phyloP scores from a whole-genome alignment of 1,140 invertebrate species.

The Triops longicaudatus region DNA sequence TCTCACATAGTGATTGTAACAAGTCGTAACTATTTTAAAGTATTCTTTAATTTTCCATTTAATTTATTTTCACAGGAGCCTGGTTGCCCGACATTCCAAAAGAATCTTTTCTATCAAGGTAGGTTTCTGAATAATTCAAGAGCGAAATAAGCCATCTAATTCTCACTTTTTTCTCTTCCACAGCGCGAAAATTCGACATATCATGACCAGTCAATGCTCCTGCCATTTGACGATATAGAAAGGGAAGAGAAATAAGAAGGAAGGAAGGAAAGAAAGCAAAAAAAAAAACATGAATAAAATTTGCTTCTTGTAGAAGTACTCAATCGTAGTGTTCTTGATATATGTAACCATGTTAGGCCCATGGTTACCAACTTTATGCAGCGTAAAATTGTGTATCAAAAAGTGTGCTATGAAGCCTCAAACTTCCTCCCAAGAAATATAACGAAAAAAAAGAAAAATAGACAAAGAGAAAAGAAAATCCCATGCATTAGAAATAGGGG shows the following conservation, averaged over 20 bases:
- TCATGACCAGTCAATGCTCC: not conserved
- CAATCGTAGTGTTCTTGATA: not conserved
- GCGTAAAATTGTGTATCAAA: not conserved
- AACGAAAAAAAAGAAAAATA: too few relatives aligned
- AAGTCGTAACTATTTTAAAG: too few relatives aligned
- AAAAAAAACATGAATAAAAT: not conserved
- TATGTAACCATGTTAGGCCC: not conserved
- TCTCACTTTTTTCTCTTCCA: not conserved
- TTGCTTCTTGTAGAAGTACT: slow-evolving; percentile 8
- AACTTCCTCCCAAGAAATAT: not conserved
- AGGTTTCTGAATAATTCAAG: too few relatives aligned
- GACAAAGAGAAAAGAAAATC: too few relatives aligned
- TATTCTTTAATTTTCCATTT: too few relatives aligned
- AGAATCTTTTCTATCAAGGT: too few relatives aligned
- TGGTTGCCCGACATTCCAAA: too few relatives aligned
- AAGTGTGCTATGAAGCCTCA: not conserved
- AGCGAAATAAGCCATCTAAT: not conserved
- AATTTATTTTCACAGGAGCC: too few relatives aligned
- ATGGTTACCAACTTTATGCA: not conserved
- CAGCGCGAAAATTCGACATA: not conserved
- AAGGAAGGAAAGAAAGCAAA: too few relatives aligned
- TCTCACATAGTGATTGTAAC: too few relatives aligned
- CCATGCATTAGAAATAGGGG: not conserved
- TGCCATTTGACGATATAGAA: too few relatives aligned
- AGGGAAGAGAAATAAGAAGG: too few relatives aligned